Conservation (phyloP, 1,140 invertebrate genomes). For the Hycleus cichorii region DNA sequence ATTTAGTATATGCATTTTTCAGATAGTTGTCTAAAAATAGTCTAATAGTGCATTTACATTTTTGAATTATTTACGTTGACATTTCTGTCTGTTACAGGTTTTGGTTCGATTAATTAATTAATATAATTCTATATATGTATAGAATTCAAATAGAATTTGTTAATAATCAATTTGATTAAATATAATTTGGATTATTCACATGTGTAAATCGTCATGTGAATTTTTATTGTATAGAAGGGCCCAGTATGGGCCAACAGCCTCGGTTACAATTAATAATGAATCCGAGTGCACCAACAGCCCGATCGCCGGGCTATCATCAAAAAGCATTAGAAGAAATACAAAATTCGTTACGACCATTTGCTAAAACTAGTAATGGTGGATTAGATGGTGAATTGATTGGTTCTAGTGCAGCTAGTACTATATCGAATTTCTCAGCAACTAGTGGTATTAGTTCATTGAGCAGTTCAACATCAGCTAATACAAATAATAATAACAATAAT, state of each 20-base stretch:
- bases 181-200: too few relatives aligned
- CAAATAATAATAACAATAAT: too few relatives aligned
- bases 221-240: constrained; percentile 40
- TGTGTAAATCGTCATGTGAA: constrained; percentile 6
- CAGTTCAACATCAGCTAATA: constrained; percentile 45
- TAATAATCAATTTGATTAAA: neutral
- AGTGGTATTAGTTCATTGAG: constrained; percentile 49
- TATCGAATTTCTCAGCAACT: constrained; percentile 60
- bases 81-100: too few relatives aligned
- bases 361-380: constrained; percentile 54
- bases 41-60: too few relatives aligned
- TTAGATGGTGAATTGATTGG: constrained; percentile 46
- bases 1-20: constrained; percentile 7
- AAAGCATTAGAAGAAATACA: constrained; percentile 82
- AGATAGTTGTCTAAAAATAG: constrained; percentile 13
- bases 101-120: too few relatives aligned
- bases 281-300: constrained; percentile 54
- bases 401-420: constrained; percentile 65
- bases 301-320: constrained; percentile 76
- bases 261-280: constrained; percentile 52
- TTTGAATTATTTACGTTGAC: too few relatives aligned
- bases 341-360: constrained; percentile 76
- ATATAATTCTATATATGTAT: too few relatives aligned
- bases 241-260: constrained; percentile 57
- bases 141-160: too few relatives aligned